These are phyloP conservation scores for Hypomecis punctinalis DNA, from an alignment of 2,888 invertebrate genomes.

Conservation along the genomic window DNA sequence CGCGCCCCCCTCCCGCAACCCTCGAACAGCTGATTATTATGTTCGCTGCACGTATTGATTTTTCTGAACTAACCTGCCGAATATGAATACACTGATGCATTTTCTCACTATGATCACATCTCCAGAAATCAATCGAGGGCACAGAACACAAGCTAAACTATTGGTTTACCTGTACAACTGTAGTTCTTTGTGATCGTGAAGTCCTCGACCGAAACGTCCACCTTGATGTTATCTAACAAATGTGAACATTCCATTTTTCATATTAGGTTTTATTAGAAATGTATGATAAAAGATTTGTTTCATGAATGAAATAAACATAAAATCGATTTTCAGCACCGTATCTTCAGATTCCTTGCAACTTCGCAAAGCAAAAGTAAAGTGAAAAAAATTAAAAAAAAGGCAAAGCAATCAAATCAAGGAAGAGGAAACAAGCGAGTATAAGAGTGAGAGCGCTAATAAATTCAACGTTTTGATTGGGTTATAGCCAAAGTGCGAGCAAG, in stretches of 20 bases:
- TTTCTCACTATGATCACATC: constrained; percentile 34
- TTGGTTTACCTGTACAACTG: constrained; percentile 86
- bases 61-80: constrained; percentile 75
- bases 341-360: constrained; percentile 42
- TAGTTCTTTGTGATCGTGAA: constrained; percentile 86
- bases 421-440: constrained; percentile 46
- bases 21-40: constrained; percentile 83
- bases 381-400: constrained; percentile 19
- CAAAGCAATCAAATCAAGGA: constrained; percentile 16
- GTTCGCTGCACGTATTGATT: constrained; percentile 80
- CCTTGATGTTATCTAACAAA: constrained; percentile 87
- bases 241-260: constrained; percentile 89
- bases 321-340: constrained; percentile 51
- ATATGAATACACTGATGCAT: constrained; percentile 51
- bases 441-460: constrained; percentile 60
- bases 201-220: constrained; percentile 80
- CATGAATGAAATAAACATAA: constrained; percentile 58
- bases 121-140: constrained; percentile 38
- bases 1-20: constrained; percentile 68
- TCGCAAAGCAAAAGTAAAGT: constrained; percentile 34
- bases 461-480: constrained; percentile 49
- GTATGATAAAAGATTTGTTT: constrained; percentile 57
- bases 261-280: constrained; percentile 57
- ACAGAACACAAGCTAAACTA: constrained; percentile 48
- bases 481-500: constrained; percentile 53